Conservation (phyloP, 1,140 invertebrate species). For the Rhopalosiphum maidis region DNA sequence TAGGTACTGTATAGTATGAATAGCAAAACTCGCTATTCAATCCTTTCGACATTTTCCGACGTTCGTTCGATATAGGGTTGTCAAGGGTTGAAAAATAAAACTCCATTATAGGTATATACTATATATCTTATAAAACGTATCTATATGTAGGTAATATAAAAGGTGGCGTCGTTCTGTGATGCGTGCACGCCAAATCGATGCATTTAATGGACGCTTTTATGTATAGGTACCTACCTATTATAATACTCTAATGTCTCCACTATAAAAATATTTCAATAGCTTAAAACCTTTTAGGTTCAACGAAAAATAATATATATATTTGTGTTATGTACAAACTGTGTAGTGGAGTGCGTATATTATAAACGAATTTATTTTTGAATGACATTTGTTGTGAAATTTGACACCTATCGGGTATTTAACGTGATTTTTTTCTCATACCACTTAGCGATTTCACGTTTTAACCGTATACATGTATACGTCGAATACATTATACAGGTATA, state of each 20-base stretch:
- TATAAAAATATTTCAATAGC: conserved; percentile 35
- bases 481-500: background rate
- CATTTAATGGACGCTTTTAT: conserved; percentile 41
- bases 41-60: background rate
- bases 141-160: background rate
- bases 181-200: conserved; percentile 31
- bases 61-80: background rate
- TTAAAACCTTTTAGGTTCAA: conserved; percentile 33
- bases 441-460: conserved; percentile 30
- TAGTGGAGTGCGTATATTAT: background rate
- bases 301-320: background rate
- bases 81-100: background rate
- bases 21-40: conserved; percentile 1
- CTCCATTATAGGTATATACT: background rate
- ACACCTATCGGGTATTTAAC: conserved; percentile 1
- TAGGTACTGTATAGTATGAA: background rate
- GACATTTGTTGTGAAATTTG: conserved; percentile 44
- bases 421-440: background rate
- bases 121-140: background rate
- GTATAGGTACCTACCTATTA: background rate
- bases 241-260: background rate
- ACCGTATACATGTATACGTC: background rate
- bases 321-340: background rate
- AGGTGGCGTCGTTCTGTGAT: background rate
- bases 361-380: conserved; percentile 1